Percentiles rank a stretch among this genome's conserved stretches.
Conservation (phyloP, 2,113 vertebrate species). For the Dicerorhinus sumatrensis region DNA sequence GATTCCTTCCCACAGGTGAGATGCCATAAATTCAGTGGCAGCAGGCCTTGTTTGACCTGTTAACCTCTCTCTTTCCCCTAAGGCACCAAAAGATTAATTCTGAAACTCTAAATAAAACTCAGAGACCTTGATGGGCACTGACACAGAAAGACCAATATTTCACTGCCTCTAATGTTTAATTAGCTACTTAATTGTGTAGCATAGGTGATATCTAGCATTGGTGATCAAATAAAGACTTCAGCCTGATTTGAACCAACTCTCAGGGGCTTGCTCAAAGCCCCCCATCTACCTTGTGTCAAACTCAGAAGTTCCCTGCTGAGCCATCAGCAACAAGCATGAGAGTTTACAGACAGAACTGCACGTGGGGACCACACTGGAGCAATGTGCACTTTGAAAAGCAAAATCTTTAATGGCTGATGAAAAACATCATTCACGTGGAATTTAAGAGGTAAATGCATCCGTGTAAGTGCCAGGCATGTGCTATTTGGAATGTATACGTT, state of each 20-base stretch:
- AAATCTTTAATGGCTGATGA: neutral
- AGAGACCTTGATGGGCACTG: neutral
- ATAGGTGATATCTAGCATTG: neutral
- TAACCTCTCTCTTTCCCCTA: conserved; percentile 34
- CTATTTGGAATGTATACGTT: neutral
- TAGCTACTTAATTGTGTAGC: neutral
- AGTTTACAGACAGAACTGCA: neutral
- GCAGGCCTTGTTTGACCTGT: neutral
- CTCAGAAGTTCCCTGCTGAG: neutral
- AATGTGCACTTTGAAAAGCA: neutral
- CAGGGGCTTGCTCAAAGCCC: neutral
- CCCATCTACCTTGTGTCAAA: neutral
- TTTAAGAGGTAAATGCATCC: conserved; percentile 15
- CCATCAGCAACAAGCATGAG: neutral
- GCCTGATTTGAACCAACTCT: neutral
- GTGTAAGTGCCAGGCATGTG: neutral
- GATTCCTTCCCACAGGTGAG: neutral
- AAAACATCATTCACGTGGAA: neutral
- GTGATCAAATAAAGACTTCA: neutral
- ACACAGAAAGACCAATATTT: neutral
- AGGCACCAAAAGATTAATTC: neutral
- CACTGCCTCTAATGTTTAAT: neutral
- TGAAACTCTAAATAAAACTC: conserved; percentile 45
- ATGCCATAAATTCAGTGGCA: conserved; percentile 11
- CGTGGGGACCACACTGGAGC: neutral